A percentile compares a stretch with the other conserved stretches of the same genome.
Evolutionary conservation across 2,797 vertebrate genomes (phyloP).

Genomic region (Perdix hodgsoniae): DNA sequence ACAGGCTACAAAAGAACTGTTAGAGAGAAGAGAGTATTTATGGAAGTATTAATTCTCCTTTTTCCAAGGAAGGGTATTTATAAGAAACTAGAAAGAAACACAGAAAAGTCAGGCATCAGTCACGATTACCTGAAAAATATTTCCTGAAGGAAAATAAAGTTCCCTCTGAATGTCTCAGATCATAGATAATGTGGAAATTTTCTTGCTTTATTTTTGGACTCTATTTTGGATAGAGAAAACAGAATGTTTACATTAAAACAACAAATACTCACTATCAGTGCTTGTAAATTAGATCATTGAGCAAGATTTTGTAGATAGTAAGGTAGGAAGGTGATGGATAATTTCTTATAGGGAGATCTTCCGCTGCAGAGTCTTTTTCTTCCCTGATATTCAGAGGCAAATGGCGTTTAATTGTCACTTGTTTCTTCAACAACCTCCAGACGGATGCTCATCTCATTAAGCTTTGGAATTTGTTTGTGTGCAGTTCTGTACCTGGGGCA

Average conservation of each 20-base stretch:
- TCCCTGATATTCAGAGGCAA: neutral
- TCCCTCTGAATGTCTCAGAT: neutral
- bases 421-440: neutral
- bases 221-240: neutral
- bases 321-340: neutral
- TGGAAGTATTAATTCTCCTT: neutral
- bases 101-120: neutral
- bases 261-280: neutral
- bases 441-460: neutral
- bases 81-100: neutral
- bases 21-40: neutral
- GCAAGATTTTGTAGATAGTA: neutral
- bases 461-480: neutral
- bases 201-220: neutral
- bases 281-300: neutral
- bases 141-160: neutral
- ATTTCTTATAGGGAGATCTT: neutral
- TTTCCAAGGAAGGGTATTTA: neutral
- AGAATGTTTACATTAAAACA: neutral
- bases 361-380: neutral
- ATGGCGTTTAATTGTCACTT: neutral
- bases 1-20: neutral
- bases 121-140: neutral
- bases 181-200: neutral
- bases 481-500: neutral